Evolutionary conservation across 2,113 vertebrate genomes (phyloP).

Genomic region (Lanius ludovicianus): DNA sequence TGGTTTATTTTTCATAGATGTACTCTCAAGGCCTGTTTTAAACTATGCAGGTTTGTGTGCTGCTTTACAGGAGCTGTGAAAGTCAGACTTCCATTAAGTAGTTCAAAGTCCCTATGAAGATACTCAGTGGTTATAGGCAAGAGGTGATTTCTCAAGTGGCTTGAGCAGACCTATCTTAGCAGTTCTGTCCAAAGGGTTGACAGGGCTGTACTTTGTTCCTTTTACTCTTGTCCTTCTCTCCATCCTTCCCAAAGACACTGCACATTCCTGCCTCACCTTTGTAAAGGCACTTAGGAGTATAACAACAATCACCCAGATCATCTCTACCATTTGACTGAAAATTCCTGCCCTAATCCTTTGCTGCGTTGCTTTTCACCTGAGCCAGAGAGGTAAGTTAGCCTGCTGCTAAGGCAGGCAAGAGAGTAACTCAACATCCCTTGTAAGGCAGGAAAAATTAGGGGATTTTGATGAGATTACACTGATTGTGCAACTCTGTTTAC

Average conservation of each 20-base stretch:
- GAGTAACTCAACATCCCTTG: not conserved
- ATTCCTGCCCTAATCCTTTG: not conserved
- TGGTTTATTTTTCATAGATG: not conserved
- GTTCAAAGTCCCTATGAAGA: not conserved
- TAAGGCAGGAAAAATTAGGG: not conserved
- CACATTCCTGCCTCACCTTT: not conserved
- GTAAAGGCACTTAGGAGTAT: not conserved
- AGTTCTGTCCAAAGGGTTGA: not conserved
- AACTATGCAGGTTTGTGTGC: not conserved
- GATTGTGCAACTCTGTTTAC: not conserved
- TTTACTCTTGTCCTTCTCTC: not conserved
- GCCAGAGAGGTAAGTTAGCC: not conserved
- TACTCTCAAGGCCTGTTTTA: not conserved
- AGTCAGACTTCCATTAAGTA: not conserved
- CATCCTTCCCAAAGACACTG: not conserved
- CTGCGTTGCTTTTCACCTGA: not conserved
- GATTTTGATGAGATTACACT: not conserved
- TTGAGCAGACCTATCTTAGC: not conserved
- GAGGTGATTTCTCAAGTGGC: not conserved
- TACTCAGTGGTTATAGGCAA: not conserved
- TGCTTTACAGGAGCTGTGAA: not conserved
- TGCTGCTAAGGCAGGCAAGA: not conserved
- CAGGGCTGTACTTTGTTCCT: not conserved
- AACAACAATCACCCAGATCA: not conserved
- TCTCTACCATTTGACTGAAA: not conserved